Evolutionary conservation across 2,113 vertebrate species (phyloP), one percentile per base, ranked within the genome.

Genomic region (Tetraodon nigroviridis): DNA sequence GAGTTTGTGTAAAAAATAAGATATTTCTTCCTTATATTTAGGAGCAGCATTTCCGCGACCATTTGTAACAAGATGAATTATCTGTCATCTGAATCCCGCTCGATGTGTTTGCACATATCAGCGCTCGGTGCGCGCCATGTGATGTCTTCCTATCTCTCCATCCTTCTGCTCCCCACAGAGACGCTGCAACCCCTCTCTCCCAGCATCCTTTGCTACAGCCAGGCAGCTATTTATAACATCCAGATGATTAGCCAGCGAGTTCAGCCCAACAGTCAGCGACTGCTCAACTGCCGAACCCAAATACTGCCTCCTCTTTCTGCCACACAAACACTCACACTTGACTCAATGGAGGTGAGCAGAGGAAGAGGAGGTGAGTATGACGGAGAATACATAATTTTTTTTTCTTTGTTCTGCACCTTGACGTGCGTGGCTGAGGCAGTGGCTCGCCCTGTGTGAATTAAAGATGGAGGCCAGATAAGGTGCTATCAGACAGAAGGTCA

Each of bases 221-320:
- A 82, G 75, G 75, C 75, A 78, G 86, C 86, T 90, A 86, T 90
- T 90, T 90, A 87, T 90, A 90, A 87, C 85, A 85, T 79, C 75
- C 69, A 74, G 79, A 86, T 86, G 86, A 90, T 88, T 86, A 87
- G 81, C 74, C 76, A 79, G 71, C 58, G 58, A 71, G 71, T 75
- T 80, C 69, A 76, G 73, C 75, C 64, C 48, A 51, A 66, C 73
- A 85, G 80, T 81, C 84, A 80, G 81, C 82, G 80, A 81, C 73
- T 74, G 81, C 81, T 77, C 67, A 60, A 68, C 75, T 70, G 77
- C 65, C 67, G 70, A 69, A 78, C 67, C 66, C 67, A 74, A 81
- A 79, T 58, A 74, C 73, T 55, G 51, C 15, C 58, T 61, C 48
- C 66, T 76, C 58, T 51, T 64, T 70, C 69, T 44, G 47, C 68